These are phyloP conservation scores for Meteorus colon DNA, from an alignment of 2,888 invertebrate species.

Conservation along the genomic window DNA sequence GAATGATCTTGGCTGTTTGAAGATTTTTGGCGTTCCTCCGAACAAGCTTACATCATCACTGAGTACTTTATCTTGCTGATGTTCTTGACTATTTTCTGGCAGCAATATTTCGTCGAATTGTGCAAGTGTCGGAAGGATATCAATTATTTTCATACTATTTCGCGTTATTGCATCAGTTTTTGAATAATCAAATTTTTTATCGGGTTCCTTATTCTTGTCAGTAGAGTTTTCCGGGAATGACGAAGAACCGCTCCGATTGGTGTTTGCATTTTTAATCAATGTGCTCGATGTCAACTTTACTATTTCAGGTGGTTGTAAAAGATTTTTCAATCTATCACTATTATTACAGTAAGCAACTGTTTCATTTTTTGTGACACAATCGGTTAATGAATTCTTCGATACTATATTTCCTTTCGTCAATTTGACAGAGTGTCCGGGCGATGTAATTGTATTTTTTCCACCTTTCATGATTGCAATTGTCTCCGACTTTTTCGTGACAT, in stretches of 20 bases:
- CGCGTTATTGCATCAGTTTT: not conserved
- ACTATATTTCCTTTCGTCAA: not conserved
- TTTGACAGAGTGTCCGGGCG: not conserved
- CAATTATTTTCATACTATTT: constrained; percentile 42
- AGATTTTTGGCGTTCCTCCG: constrained; percentile 13
- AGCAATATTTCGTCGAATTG: constrained; percentile 41
- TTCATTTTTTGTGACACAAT: not conserved
- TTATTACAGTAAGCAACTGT: constrained; percentile 4
- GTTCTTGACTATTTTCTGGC: not conserved
- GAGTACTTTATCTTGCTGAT: not conserved
- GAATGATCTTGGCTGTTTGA: not conserved
- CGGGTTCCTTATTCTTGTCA: not conserved
- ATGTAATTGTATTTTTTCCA: constrained; percentile 32
- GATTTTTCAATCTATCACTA: not conserved
- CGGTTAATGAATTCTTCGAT: not conserved
- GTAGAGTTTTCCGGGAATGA: not conserved
- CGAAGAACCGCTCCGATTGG: not conserved
- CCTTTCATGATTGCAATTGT: constrained; percentile 57
- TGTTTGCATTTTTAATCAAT: too few species aligned
- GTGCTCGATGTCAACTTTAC: not conserved
- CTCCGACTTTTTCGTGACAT: constrained; percentile 59
- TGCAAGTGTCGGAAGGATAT: constrained; percentile 47
- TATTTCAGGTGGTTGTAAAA: not conserved
- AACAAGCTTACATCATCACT: not conserved
- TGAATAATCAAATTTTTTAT: not conserved